These are phyloP conservation scores for Centropyge bicolor DNA, from an alignment of 2,797 vertebrate genomes.

Conservation along the genomic window DNA sequence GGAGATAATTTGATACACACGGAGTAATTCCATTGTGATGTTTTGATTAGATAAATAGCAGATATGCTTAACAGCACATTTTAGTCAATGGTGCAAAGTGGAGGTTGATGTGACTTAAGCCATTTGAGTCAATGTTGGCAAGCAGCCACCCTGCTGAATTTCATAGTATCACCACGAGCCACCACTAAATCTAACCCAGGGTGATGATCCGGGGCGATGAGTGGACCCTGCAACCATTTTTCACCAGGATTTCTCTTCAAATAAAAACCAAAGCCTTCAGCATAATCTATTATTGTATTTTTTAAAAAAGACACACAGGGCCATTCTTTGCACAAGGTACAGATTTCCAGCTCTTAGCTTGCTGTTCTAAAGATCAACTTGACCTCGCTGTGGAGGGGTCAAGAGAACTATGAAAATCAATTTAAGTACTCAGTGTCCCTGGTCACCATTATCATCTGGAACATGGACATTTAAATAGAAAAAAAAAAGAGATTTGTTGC, in stretches of 20 bases:
- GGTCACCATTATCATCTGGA: neutral
- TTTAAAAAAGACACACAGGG: too few species aligned
- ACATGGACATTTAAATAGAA: neutral
- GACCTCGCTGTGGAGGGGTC: neutral
- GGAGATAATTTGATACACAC: conserved; percentile 35
- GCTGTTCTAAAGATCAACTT: neutral
- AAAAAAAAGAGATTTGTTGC: neutral
- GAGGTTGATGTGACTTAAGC: conserved; percentile 24
- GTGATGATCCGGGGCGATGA: too few species aligned
- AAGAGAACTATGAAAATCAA: neutral
- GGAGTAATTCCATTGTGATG: conserved; percentile 18
- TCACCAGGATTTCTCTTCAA: neutral
- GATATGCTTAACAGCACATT: conserved; percentile 25
- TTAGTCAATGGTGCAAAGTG: neutral
- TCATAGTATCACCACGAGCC: neutral
- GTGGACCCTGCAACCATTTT: too few species aligned
- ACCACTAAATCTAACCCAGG: neutral
- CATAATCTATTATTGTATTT: neutral
- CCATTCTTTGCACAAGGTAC: neutral
- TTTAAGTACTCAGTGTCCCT: neutral
- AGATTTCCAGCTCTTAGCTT: neutral
- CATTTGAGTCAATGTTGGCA: neutral
- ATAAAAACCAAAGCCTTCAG: neutral
- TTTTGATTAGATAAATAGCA: conserved; percentile 39
- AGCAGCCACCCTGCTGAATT: neutral